Evolutionary conservation across 2,113 vertebrate species (phyloP).

Genomic region (Leucoraja erinaceus): DNA sequence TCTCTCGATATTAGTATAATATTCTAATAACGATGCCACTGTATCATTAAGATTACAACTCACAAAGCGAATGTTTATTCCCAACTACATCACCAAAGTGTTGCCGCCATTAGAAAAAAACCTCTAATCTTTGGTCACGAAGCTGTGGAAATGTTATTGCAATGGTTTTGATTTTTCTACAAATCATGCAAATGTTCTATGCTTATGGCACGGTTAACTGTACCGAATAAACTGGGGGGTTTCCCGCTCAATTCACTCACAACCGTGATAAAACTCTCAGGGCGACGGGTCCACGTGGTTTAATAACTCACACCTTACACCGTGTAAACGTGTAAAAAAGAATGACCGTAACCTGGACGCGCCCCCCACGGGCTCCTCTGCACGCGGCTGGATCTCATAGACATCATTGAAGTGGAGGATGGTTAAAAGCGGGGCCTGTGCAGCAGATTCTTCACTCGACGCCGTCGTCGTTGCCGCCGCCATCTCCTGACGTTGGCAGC

Average conservation of each 20-base stretch:
- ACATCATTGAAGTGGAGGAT: slow-evolving; percentile 46
- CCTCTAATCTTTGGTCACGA: not conserved
- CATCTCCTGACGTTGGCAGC: slow-evolving; percentile 9
- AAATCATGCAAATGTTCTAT: not conserved
- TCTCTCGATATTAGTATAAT: too few species aligned
- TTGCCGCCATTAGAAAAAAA: not conserved
- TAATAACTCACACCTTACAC: not conserved
- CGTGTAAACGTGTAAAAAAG: slow-evolving; percentile 1
- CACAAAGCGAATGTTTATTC: not conserved
- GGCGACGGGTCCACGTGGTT: not conserved
- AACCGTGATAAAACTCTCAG: not conserved
- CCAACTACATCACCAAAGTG: not conserved
- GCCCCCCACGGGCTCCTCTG: slow-evolving; percentile 41
- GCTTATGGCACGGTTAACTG: not conserved
- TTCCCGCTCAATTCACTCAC: not conserved
- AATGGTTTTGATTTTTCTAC: not conserved
- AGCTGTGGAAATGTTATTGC: not conserved
- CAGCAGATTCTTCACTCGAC: slow-evolving; percentile 39
- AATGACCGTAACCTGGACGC: slow-evolving; percentile 41
- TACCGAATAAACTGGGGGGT: not conserved
- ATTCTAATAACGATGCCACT: too few species aligned
- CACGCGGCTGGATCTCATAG: slow-evolving; percentile 41
- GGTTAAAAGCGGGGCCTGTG: slow-evolving; percentile 18
- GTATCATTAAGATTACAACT: not conserved
- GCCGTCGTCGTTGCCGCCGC: not conserved